These are phyloP conservation scores for Eulemur rufifrons DNA, from an alignment of 2,113 vertebrate genomes.

Conservation along the genomic window DNA sequence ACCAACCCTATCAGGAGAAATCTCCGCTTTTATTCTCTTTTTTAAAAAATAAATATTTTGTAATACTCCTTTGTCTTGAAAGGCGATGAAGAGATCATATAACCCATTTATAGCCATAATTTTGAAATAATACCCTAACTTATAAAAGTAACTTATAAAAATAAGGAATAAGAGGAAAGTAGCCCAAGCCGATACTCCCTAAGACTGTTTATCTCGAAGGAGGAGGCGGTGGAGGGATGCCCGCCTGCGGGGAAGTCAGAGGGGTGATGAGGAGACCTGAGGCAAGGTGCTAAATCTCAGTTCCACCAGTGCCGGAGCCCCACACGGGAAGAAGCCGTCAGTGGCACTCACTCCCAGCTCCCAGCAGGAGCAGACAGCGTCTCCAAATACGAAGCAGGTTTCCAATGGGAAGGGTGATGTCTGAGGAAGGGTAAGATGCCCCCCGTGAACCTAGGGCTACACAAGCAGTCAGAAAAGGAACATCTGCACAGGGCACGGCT, in stretches of 20 bases:
- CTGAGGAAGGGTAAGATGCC: background rate
- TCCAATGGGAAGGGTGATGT: background rate
- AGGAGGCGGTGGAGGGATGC: background rate
- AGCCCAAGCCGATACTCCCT: background rate
- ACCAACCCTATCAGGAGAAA: background rate
- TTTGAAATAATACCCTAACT: background rate
- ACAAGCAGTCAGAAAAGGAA: background rate
- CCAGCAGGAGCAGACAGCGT: background rate
- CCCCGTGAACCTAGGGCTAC: background rate
- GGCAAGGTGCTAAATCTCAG: background rate
- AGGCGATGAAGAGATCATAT: background rate
- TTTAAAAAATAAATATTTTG: background rate
- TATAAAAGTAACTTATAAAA: background rate
- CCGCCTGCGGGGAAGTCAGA: rapidly evolving
- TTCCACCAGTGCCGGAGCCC: background rate
- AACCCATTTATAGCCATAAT: background rate
- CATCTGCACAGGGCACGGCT: rapidly evolving
- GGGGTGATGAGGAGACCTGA: background rate
- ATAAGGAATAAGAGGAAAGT: background rate
- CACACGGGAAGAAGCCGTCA: background rate
- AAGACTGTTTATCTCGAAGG: background rate
- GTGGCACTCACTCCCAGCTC: background rate
- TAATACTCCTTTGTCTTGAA: background rate
- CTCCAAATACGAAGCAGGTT: background rate
- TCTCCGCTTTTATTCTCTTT: background rate